Conservation (phyloP, 2,888 invertebrate genomes). For the Eristalis tenax region DNA sequence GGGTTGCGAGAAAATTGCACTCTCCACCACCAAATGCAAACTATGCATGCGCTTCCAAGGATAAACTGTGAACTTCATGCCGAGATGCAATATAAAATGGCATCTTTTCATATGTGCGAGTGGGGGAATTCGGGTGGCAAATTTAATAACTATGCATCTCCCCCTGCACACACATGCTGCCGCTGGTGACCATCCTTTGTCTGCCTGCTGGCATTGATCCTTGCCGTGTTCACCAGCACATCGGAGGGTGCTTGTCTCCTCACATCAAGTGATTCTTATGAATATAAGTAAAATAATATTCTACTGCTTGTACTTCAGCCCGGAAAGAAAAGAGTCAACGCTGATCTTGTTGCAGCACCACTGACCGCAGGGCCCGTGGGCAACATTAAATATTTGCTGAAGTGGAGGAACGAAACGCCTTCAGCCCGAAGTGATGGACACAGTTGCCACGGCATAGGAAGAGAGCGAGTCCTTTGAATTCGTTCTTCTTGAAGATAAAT, state of each 20-base stretch:
- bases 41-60: slow-evolving; percentile 3
- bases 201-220: neutral
- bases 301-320: neutral
- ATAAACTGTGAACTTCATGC: slow-evolving; percentile 33
- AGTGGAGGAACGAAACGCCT: neutral
- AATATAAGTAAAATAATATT: neutral
- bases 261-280: neutral
- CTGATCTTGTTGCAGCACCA: neutral
- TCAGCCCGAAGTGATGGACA: neutral
- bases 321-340: neutral
- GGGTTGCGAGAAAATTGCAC: neutral
- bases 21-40: slow-evolving; percentile 16
- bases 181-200: neutral
- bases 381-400: neutral
- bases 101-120: neutral
- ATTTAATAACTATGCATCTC: neutral
- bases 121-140: neutral
- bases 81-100: slow-evolving; percentile 15
- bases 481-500: slow-evolving; percentile 36
- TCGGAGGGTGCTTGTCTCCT: neutral
- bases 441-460: neutral
- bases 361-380: neutral
- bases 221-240: neutral
- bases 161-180: neutral
- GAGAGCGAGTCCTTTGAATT: slow-evolving; percentile 42